A percentile compares a stretch with the other conserved stretches of the same genome.
Evolutionary conservation across 2,797 vertebrate genomes (phyloP).

Genomic region (Antrozous pallidus): DNA sequence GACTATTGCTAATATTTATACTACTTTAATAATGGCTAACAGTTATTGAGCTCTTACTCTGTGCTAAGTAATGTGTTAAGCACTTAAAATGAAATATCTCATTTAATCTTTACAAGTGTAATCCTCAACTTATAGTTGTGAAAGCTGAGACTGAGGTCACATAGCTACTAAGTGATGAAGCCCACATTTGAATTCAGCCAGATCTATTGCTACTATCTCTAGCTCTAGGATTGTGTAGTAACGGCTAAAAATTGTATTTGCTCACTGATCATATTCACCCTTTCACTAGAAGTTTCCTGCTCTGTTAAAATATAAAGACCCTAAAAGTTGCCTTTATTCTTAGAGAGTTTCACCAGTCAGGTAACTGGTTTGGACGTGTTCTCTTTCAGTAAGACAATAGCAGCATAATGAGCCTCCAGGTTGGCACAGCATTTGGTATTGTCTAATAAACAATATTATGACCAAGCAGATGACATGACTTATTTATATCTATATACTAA

Average conservation of each 20-base stretch:
- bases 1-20: background rate
- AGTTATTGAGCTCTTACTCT: background rate
- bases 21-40: background rate
- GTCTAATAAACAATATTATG: background rate
- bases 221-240: background rate
- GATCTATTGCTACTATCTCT: background rate
- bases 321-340: slow-evolving; percentile 34
- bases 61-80: background rate
- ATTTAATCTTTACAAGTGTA: slow-evolving; percentile 1
- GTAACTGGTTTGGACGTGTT: background rate
- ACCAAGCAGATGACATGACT: background rate
- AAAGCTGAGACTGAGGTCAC: background rate
- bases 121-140: background rate
- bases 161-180: background rate
- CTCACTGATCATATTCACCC: background rate
- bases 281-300: background rate
- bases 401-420: background rate
- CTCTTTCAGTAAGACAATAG: slow-evolving; percentile 17
- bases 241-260: slow-evolving; percentile 17
- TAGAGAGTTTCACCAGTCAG: slow-evolving; percentile 1
- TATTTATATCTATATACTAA: background rate
- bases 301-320: slow-evolving; percentile 33
- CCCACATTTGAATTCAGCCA: background rate
- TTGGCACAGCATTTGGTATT: background rate
- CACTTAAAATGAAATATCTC: background rate